Conservation (phyloP, 2,888 invertebrate species). For the Pyrochroa serraticornis region DNA sequence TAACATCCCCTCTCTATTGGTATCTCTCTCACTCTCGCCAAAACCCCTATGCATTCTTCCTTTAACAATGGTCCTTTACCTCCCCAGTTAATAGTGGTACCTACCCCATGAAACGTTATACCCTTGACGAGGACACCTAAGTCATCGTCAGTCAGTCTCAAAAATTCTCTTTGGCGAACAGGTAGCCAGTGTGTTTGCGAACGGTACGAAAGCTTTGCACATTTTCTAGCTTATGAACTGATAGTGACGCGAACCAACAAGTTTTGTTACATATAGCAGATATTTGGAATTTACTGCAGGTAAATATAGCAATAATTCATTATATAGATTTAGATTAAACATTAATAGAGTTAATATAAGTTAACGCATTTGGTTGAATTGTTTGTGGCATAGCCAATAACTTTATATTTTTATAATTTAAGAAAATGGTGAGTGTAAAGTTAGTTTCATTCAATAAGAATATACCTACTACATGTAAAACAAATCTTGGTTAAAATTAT, state of each 20-base stretch:
- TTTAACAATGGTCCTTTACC: slow-evolving; percentile 17
- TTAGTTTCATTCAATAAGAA: too few relatives aligned
- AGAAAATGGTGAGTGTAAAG: too few relatives aligned
- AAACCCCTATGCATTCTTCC: slow-evolving; percentile 12
- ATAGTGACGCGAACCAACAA: background rate
- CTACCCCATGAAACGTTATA: slow-evolving; percentile 38
- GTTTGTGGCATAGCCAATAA: background rate
- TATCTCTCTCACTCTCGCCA: slow-evolving; percentile 14
- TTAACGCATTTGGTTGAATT: too few relatives aligned
- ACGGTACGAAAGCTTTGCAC: background rate
- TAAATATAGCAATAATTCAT: too few relatives aligned
- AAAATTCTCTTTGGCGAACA: slow-evolving; percentile 19
- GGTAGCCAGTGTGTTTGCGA: slow-evolving; percentile 21
- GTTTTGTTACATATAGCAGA: too few relatives aligned
- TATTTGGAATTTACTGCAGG: too few relatives aligned
- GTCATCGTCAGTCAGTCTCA: slow-evolving; percentile 38
- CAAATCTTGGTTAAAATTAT: too few relatives aligned
- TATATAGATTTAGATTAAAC: too few relatives aligned
- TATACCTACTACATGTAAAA: too few relatives aligned
- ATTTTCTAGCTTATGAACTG: background rate
- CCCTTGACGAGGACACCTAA: slow-evolving; percentile 33
- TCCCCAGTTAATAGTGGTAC: slow-evolving; percentile 4
- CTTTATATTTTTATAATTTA: too few relatives aligned
- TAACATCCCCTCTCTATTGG: slow-evolving; percentile 9
- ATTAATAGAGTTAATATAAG: too few relatives aligned